These are phyloP conservation scores for Myotis myotis DNA, from an alignment of 2,797 vertebrate species.

Conservation along the genomic window DNA sequence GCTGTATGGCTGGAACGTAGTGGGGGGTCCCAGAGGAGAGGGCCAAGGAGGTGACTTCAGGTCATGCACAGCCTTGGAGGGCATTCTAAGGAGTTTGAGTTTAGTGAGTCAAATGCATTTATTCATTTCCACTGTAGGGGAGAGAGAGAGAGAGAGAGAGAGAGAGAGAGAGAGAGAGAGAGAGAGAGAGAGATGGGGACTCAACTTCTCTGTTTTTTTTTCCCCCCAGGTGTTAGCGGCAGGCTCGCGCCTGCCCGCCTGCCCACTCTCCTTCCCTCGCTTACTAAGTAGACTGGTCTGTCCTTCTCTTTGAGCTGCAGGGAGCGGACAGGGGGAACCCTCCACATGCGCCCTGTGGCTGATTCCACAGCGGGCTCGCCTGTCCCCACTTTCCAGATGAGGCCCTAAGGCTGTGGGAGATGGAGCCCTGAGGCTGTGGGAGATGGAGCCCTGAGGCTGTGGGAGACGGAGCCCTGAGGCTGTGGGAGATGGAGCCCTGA, in stretches of 20 bases:
- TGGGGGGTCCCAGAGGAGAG: background rate
- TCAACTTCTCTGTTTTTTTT: background rate
- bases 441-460: background rate
- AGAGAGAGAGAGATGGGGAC: background rate
- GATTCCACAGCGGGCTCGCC: rapidly evolving
- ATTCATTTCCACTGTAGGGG: background rate
- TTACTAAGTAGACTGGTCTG: background rate
- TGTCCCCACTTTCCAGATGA: background rate
- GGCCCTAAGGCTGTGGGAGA: background rate
- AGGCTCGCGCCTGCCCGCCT: background rate
- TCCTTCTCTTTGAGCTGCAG: background rate
- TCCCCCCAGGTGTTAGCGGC: background rate
- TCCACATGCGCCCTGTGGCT: rapidly evolving
- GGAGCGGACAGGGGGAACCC: background rate
- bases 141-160: background rate
- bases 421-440: background rate
- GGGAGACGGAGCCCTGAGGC: background rate
- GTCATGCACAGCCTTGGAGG: background rate
- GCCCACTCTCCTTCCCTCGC: background rate
- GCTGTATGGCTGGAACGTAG: background rate
- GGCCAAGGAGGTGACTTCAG: background rate
- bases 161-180: background rate
- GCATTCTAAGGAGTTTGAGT: background rate
- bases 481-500: background rate
- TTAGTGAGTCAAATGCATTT: background rate